Evolutionary conservation across 2,113 vertebrate genomes (phyloP), one percentile per base, ranked within the genome.

Genomic region (Carettochelys insculpta): DNA sequence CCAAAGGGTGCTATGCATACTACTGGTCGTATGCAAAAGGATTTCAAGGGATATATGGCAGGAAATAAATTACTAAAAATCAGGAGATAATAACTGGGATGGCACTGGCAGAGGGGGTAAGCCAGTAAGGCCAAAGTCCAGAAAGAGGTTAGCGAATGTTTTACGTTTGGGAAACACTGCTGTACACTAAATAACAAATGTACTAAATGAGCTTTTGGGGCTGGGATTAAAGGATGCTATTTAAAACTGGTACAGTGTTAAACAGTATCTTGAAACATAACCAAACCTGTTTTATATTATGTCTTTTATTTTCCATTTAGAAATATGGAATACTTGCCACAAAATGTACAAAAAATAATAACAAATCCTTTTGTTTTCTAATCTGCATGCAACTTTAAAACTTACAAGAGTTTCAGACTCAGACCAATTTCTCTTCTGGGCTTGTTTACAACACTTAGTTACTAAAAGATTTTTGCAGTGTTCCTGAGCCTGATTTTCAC

Each of bases 391-490:
- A 48, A 2, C 22, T 25, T 34, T 78, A 71, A 89, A 13, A 95
- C 94, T 93, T 83, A 95, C 93, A 14, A 19, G 78, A 88, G 93
- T 96, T 38, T 41, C 65, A 61, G 85, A 77, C 85, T 92, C 53
- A 6, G 73, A 76, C 3, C 54, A 68, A 78, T 20, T 82, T 92
- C 73, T 96, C 90, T 96, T 96, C 82, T 50, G 83, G 61, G 68
- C 91, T 95, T 92, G 95, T 90, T 90, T 95, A 86, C 83, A 88
- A 87, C 38, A 25, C 87, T 95, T 95, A 61, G 79, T 43, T 85
- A 83, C 50, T 16, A 38, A 65, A 22, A 27, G 71, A 45, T 75
- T 48, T 73, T n/a, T 78, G 47, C 58, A 53, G 20, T 1, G 22
- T 31, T 41, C 83, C 38, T 38, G n/a, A 43, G 27, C 79, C 47